Evolutionary conservation across 1,140 invertebrate species (phyloP).

Genomic region (Rhopalosiphum padi): DNA sequence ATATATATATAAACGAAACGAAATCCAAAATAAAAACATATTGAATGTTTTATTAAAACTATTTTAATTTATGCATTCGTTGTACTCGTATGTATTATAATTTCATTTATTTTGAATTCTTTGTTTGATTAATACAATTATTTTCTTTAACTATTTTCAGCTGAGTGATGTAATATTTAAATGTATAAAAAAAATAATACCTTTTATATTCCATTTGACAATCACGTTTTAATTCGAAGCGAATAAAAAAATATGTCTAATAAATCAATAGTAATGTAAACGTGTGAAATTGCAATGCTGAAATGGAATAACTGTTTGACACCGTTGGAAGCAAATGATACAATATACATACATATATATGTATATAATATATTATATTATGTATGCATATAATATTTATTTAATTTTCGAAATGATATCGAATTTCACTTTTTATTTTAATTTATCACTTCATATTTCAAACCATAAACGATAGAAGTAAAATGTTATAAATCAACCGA

Average conservation of each 20-base stretch:
- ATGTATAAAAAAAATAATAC: neutral
- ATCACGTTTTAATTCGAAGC: neutral
- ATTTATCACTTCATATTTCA: constrained; percentile 34
- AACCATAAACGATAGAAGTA: neutral
- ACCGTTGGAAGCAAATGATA: neutral
- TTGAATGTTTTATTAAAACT: too few relatives aligned
- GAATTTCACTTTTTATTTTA: constrained; percentile 34
- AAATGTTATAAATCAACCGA: constrained; percentile 45
- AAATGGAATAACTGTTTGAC: neutral
- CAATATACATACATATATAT: neutral
- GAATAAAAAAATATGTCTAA: constrained; percentile 17
- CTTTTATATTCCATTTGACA: neutral
- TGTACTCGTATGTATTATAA: neutral
- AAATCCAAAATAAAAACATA: too few relatives aligned
- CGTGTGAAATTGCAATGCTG: neutral
- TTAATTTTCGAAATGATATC: constrained; percentile 34
- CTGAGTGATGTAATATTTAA: neutral
- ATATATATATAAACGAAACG: too few relatives aligned
- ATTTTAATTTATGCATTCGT: neutral
- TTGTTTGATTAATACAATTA: neutral
- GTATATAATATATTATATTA: neutral
- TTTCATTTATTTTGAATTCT: neutral
- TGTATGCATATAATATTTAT: constrained; percentile 26
- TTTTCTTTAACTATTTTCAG: neutral
- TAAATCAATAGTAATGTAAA: neutral